Percentiles rank a stretch among this genome's conserved stretches.
Conservation (phyloP, 2,113 vertebrate genomes). For the Thalassoma bifasciatum region DNA sequence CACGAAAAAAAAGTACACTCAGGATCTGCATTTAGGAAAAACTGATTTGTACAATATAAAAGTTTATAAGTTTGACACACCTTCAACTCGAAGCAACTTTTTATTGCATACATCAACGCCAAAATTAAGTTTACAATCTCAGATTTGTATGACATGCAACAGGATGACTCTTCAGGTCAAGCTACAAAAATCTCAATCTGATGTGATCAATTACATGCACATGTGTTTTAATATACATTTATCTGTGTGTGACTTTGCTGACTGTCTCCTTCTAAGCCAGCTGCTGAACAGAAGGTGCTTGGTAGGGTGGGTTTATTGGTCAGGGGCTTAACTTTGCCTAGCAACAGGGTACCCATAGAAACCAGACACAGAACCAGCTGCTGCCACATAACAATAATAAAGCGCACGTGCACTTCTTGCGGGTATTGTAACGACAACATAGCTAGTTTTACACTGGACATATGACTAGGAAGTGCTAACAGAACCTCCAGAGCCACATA, state of each 20-base stretch:
- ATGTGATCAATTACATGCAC: background rate
- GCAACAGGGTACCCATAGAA: slow-evolving; percentile 83
- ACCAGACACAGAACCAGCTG: slow-evolving; percentile 80
- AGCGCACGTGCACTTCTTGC: slow-evolving; percentile 51
- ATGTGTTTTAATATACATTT: slow-evolving; percentile 3
- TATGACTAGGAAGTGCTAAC: background rate
- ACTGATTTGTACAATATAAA: slow-evolving; percentile 8
- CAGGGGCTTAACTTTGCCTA: slow-evolving; percentile 83
- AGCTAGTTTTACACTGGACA: slow-evolving; percentile 7
- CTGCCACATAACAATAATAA: slow-evolving; percentile 68
- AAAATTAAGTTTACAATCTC: slow-evolving; percentile 9
- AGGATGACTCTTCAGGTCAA: slow-evolving; percentile 25
- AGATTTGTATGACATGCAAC: slow-evolving; percentile 22
- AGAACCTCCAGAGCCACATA: slow-evolving; percentile 6
- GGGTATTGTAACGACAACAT: background rate
- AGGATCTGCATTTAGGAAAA: slow-evolving; percentile 27
- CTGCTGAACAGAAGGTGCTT: slow-evolving; percentile 81
- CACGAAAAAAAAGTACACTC: slow-evolving; percentile 27
- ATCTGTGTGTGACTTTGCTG: slow-evolving; percentile 67
- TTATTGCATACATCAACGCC: too few relatives aligned
- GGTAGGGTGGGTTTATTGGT: slow-evolving; percentile 79
- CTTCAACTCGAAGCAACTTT: too few relatives aligned
- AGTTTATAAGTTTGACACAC: too few relatives aligned
- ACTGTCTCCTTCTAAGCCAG: slow-evolving; percentile 69
- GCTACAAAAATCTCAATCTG: background rate